Conservation (phyloP, 2,113 vertebrate species). For the Lanius ludovicianus region DNA sequence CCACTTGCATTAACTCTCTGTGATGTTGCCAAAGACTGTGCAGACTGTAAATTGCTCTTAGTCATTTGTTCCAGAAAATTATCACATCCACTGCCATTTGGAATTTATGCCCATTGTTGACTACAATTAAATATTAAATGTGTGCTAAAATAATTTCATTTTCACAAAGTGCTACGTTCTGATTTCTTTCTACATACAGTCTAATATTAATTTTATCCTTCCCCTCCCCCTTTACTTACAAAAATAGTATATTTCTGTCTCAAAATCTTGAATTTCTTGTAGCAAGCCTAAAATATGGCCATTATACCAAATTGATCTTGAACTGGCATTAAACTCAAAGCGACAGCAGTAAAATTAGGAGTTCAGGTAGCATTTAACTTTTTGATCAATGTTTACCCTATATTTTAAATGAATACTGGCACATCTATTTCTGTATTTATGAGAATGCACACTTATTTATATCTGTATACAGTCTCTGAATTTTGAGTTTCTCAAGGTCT, state of each 20-base stretch:
- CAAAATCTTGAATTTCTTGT: background rate
- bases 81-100: conserved; percentile 37
- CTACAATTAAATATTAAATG: conserved; percentile 60
- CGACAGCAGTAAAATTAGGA: background rate
- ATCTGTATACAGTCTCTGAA: background rate
- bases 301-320: background rate
- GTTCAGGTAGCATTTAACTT: background rate
- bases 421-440: background rate
- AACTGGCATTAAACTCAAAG: background rate
- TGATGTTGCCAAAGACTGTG: conserved; percentile 48
- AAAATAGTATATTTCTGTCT: background rate
- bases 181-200: background rate
- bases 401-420: background rate
- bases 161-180: background rate
- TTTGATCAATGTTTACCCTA: background rate
- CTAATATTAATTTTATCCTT: background rate
- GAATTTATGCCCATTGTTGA: conserved; percentile 50
- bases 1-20: conserved; percentile 48
- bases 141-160: conserved; percentile 44
- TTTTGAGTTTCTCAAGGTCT: background rate
- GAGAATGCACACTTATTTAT: background rate
- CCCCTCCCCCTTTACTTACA: background rate
- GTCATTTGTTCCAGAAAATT: conserved; percentile 67
- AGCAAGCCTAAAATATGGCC: background rate
- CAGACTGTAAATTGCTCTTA: conserved; percentile 47